phyloP scores from a whole-genome alignment of 2,888 invertebrate species.

The Meiosimyza platycephala region DNA sequence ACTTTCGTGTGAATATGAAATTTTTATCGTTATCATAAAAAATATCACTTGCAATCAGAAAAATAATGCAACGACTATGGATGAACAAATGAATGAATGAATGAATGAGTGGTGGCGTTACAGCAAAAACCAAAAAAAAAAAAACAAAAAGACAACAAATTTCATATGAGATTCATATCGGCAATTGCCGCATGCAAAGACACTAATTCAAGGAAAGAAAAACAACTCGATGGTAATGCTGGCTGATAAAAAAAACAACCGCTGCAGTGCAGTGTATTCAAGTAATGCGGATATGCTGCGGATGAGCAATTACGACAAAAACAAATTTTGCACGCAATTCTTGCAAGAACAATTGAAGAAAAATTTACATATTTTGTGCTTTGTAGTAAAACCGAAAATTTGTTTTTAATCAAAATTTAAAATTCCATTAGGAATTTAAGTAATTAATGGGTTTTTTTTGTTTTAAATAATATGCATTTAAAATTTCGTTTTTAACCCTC shows the following conservation, averaged over 20 bases:
- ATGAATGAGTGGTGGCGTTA: not conserved
- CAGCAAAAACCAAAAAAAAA: not conserved
- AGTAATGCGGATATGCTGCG: too few relatives aligned
- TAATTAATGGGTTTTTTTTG: too few relatives aligned
- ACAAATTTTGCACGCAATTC: not conserved
- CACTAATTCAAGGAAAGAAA: not conserved
- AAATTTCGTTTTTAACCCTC: too few relatives aligned
- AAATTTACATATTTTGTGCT: not conserved
- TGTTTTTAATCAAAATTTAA: not conserved
- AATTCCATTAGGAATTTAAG: too few relatives aligned
- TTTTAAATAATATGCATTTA: too few relatives aligned
- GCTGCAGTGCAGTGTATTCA: too few relatives aligned
- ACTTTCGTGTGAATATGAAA: conserved; percentile 33
- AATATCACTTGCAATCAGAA: conserved; percentile 28
- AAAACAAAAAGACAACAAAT: conserved; percentile 3
- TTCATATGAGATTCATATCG: conserved; percentile 28
- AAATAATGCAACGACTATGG: not conserved
- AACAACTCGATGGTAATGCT: too few relatives aligned
- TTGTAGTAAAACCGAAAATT: not conserved
- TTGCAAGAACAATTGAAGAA: not conserved
- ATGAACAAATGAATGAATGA: not conserved
- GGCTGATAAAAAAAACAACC: too few relatives aligned
- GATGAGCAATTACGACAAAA: not conserved
- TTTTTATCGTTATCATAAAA: conserved; percentile 27
- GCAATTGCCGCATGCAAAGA: conserved; percentile 22